Evolutionary conservation across 2,113 vertebrate species (phyloP), one percentile per base, ranked within the genome.

Genomic region (Pomatostomus ruficeps): DNA sequence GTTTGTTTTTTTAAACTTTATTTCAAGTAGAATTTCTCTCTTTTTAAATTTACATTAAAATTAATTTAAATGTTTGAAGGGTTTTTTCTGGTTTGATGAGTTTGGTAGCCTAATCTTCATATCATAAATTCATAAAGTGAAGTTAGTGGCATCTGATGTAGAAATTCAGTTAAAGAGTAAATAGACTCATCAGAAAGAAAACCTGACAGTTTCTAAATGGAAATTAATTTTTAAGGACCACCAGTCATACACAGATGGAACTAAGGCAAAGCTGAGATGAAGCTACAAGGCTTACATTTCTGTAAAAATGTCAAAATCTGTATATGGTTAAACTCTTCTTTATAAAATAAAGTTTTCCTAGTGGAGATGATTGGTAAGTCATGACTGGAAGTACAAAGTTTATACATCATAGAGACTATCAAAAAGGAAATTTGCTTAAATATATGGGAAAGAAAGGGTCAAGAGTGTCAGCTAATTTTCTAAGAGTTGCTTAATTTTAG

Each of bases 121-220:
- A 94, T 67, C 31, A 84, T 54, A 48, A 26, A 31, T 73, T 66
- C 61, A 76, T 91, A 68, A 88, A 89, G 45, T 94, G 48, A 96
- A 93, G 86, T 82, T 92, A 94, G 66, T 9, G 9, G 49, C 86
- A 76, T 59, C 70, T 77, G 73, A 94, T 96, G 70, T 78, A 92
- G 93, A 97, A 96, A 71, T 91, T 88, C 31, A 38, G 10, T 55
- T 88, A 78, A 88, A 91, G 62, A 82, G 46, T 77, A 73, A 76
- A 73, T 23, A 48, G 57, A 63, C 46, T 78, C 2, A 29, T 63
- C 42, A 78, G 61, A 58, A 86, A 52, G 15, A 91, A 90, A 81
- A 66, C 9, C 9, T 28, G 31, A 52, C 14, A 16, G 21, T 73
- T 94, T 94, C 67, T 81, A 49, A 90, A 66, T 49, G 18, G 31